phyloP scores from a whole-genome alignment of 2,113 vertebrate genomes.

The Neogale vison region DNA sequence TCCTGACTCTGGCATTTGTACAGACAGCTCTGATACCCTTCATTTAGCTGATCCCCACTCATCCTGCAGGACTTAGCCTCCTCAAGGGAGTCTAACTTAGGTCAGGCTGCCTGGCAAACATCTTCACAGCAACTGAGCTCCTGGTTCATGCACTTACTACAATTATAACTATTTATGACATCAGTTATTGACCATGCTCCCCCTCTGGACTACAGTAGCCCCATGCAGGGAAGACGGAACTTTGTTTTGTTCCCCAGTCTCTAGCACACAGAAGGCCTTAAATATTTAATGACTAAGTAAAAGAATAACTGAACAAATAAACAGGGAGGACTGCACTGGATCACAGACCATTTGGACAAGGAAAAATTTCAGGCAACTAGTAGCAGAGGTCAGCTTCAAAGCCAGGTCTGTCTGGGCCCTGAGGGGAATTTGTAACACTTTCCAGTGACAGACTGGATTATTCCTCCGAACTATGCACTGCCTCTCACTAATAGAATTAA shows the following conservation, averaged over 20 bases:
- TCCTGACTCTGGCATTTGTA: neutral
- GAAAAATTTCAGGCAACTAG: neutral
- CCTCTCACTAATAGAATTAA: neutral
- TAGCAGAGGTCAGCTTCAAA: constrained; percentile 4
- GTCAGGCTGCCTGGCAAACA: neutral
- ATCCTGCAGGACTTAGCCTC: neutral
- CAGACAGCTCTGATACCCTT: neutral
- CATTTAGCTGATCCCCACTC: neutral
- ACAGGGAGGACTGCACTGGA: neutral
- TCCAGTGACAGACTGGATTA: neutral
- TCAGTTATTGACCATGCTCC: neutral
- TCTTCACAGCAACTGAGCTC: neutral
- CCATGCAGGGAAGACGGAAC: neutral
- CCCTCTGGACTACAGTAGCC: neutral
- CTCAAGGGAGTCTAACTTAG: neutral
- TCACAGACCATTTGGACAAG: neutral
- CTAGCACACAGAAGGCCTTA: neutral
- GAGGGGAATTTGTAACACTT: neutral
- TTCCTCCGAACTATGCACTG: neutral
- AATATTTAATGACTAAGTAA: neutral
- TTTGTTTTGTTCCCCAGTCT: neutral
- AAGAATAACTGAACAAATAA: neutral
- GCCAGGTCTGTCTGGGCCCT: neutral
- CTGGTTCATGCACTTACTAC: neutral
- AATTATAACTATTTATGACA: neutral